These are phyloP conservation scores for Petaurus breviceps DNA, from an alignment of 2,113 vertebrate genomes.

Conservation along the genomic window DNA sequence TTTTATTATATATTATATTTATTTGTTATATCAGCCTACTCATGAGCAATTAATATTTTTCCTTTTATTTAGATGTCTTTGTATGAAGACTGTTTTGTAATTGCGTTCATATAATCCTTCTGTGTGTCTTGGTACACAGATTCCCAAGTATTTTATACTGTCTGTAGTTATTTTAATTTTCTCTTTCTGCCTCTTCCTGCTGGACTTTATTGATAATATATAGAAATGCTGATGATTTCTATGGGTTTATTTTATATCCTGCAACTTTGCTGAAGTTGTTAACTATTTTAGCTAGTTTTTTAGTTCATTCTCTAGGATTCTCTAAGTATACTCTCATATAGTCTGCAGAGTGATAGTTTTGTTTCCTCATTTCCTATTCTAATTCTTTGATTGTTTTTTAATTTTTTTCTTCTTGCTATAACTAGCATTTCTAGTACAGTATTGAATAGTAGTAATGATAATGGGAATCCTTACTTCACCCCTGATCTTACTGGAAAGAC, in stretches of 20 bases:
- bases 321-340: neutral
- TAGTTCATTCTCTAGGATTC: neutral
- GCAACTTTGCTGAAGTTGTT: neutral
- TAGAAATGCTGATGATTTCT: neutral
- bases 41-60: neutral
- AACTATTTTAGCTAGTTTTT: neutral
- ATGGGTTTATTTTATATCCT: neutral
- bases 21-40: neutral
- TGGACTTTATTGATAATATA: neutral
- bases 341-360: neutral
- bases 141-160: neutral
- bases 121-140: neutral
- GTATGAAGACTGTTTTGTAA: neutral
- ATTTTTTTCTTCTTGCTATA: neutral
- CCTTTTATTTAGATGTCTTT: neutral
- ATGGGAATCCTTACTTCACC: neutral
- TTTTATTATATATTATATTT: neutral
- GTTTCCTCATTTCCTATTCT: neutral
- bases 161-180: neutral
- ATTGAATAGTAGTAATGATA: neutral
- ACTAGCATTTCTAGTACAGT: neutral
- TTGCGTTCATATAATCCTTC: neutral
- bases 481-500: neutral
- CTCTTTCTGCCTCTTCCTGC: neutral
- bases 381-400: neutral